These are phyloP conservation scores for Andrena bucephala DNA, from an alignment of 2,888 invertebrate species.

Conservation along the genomic window DNA sequence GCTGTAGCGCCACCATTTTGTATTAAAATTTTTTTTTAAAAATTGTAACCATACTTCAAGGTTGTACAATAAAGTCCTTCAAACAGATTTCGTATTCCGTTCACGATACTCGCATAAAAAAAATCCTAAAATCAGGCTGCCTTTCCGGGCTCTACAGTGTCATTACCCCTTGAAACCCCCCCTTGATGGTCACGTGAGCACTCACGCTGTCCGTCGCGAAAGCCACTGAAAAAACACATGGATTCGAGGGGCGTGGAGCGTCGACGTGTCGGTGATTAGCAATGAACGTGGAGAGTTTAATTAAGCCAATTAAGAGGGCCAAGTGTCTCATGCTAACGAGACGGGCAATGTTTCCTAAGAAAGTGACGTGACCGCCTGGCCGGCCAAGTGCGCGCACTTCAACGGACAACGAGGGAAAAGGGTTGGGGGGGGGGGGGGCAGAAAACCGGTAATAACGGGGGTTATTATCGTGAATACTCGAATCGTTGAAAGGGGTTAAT, in stretches of 20 bases:
- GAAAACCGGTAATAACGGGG: constrained; percentile 55
- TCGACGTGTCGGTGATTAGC: constrained; percentile 63
- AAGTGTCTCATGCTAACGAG: constrained; percentile 68
- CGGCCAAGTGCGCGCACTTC: constrained; percentile 39
- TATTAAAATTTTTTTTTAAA: no score
- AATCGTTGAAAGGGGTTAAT: constrained; percentile 76
- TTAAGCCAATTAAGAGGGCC: constrained; percentile 71
- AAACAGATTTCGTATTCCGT: no score
- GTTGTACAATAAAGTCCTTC: no score
- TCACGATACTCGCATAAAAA: no score
- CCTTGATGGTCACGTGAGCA: neutral
- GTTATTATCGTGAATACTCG: constrained; percentile 54
- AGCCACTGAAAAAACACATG: neutral
- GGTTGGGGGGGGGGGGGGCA: neutral
- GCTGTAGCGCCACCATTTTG: no score
- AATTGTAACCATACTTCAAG: no score
- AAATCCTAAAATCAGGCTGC: no score
- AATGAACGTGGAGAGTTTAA: constrained; percentile 64
- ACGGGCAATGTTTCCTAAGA: constrained; percentile 70
- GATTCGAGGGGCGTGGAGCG: constrained; percentile 16
- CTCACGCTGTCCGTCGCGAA: neutral
- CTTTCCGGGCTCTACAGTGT: no score
- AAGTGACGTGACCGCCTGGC: constrained; percentile 66
- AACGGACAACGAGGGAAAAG: constrained; percentile 47
- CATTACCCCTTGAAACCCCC: no score